Percentiles rank a stretch among this genome's conserved stretches.
These are phyloP conservation scores for Drepana arcuata DNA, from an alignment of 1,140 invertebrate species.

Conservation along the genomic window DNA sequence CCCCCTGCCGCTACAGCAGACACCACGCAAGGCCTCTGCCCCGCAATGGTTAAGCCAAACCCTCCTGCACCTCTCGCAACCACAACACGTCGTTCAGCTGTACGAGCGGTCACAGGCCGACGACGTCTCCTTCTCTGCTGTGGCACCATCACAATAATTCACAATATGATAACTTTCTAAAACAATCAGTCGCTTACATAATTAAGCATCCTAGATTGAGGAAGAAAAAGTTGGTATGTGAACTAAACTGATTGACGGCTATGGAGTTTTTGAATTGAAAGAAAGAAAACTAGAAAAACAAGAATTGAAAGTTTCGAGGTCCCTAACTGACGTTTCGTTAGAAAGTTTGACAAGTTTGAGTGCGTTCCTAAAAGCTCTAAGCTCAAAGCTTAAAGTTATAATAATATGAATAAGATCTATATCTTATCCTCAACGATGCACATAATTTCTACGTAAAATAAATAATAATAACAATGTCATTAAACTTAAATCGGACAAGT, in stretches of 20 bases:
- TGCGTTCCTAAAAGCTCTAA: too few relatives aligned
- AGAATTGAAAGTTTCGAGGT: slow-evolving; percentile 61
- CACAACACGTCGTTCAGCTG: slow-evolving; percentile 84
- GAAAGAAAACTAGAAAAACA: slow-evolving; percentile 57
- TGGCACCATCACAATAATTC: slow-evolving; percentile 51
- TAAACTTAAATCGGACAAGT: too few relatives aligned
- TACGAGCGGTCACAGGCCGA: slow-evolving; percentile 79
- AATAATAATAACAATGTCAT: too few relatives aligned
- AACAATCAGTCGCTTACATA: not conserved
- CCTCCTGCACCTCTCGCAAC: slow-evolving; percentile 85
- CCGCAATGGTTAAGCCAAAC: slow-evolving; percentile 60
- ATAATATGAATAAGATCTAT: too few relatives aligned
- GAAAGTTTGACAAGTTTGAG: slow-evolving; percentile 41
- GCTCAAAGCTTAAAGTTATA: too few relatives aligned
- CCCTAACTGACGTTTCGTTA: slow-evolving; percentile 64
- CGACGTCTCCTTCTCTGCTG: slow-evolving; percentile 85
- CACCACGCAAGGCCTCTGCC: slow-evolving; percentile 58
- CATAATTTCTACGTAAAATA: too few relatives aligned
- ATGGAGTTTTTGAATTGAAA: slow-evolving; percentile 10
- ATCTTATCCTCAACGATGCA: too few relatives aligned
- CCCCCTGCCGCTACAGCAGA: slow-evolving; percentile 52
- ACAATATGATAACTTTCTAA: too few relatives aligned
- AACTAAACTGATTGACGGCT: slow-evolving; percentile 2
- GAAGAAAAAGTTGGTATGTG: not conserved
- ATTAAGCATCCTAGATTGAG: not conserved